phyloP scores from a whole-genome alignment of 2,113 vertebrate genomes.

The Hipposideros armiger region DNA sequence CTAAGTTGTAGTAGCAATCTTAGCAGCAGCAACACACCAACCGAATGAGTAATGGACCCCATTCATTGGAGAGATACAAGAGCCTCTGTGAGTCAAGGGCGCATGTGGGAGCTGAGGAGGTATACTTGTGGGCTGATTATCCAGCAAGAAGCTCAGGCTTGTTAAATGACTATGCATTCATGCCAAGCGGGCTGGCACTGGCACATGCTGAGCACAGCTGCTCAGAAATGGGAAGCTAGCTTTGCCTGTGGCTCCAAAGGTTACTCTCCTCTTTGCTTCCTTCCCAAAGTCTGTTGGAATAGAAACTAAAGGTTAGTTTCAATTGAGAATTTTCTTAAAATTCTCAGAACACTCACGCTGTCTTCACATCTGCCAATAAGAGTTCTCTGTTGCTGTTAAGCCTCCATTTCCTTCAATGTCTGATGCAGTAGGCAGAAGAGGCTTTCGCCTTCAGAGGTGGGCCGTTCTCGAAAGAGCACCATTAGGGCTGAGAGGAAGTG shows the following conservation, averaged over 20 bases:
- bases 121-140: neutral
- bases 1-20: neutral
- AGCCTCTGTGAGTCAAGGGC: neutral
- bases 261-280: neutral
- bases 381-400: neutral
- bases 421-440: neutral
- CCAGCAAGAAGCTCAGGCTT: neutral
- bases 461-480: neutral
- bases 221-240: neutral
- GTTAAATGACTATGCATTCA: too few relatives aligned
- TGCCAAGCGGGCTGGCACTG: neutral
- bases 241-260: conserved; percentile 6
- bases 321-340: conserved; percentile 5
- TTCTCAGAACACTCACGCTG: neutral
- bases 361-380: neutral
- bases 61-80: neutral
- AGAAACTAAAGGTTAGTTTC: neutral
- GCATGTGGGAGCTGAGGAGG: neutral
- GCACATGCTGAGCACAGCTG: neutral
- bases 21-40: neutral
- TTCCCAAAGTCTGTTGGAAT: neutral
- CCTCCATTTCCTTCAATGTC: neutral
- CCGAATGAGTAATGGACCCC: neutral
- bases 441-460: neutral
- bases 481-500: neutral